phyloP scores from a whole-genome alignment of 2,888 invertebrate species.

The Clitarchus hookeri region DNA sequence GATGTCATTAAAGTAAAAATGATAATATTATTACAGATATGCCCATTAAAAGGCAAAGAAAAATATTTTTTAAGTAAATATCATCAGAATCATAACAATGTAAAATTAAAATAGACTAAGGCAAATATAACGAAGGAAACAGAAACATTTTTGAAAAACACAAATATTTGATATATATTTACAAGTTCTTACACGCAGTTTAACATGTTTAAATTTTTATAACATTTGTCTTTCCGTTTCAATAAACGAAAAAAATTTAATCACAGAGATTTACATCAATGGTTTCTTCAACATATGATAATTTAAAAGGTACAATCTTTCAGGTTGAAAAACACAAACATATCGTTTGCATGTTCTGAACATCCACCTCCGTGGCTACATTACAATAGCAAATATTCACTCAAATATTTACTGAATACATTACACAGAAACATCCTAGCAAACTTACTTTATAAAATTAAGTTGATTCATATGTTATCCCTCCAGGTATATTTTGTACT shows the following conservation, averaged over 20 bases:
- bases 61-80: too few species aligned
- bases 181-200: not conserved
- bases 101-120: too few species aligned
- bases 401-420: not conserved
- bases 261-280: not conserved
- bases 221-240: not conserved
- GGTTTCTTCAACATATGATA: not conserved
- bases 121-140: not conserved
- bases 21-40: too few species aligned
- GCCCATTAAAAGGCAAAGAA: too few species aligned
- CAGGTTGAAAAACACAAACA: not conserved
- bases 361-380: not conserved
- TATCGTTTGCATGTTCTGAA: not conserved
- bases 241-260: not conserved
- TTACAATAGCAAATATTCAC: not conserved
- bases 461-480: not conserved
- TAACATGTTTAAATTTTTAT: not conserved
- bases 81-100: too few species aligned
- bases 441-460: not conserved
- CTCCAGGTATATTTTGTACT: not conserved
- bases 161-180: not conserved
- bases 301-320: too few species aligned
- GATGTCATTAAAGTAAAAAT: too few species aligned
- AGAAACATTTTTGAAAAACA: not conserved
- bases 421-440: not conserved